Evolutionary conservation across 2,113 vertebrate genomes (phyloP).

Genomic region (Arizona elegans): DNA sequence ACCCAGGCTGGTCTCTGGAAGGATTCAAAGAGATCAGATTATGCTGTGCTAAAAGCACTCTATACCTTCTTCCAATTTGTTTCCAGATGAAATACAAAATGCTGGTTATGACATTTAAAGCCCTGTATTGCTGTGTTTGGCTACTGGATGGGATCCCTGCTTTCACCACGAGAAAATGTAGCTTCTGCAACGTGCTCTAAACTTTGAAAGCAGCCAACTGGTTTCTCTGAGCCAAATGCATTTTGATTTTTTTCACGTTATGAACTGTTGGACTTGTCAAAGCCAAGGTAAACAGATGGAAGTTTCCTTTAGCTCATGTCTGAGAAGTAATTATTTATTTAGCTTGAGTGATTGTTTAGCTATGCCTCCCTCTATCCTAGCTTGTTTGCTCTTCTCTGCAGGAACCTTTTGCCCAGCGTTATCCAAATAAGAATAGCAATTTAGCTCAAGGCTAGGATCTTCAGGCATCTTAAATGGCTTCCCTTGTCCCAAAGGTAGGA

Average conservation of each 20-base stretch:
- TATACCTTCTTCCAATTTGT: background rate
- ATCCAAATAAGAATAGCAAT: background rate
- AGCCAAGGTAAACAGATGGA: background rate
- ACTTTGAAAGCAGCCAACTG: accelerated
- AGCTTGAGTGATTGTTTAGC: accelerated
- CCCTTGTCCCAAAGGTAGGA: background rate
- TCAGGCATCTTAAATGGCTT: slow-evolving; percentile 37
- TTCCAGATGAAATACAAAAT: background rate
- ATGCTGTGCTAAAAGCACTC: background rate
- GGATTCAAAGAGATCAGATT: background rate
- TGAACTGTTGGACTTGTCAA: accelerated
- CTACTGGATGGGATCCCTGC: background rate
- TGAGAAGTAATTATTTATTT: background rate
- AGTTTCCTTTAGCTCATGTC: background rate
- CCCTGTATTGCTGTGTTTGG: background rate
- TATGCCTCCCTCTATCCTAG: background rate
- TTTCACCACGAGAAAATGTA: background rate
- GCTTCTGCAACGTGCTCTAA: background rate
- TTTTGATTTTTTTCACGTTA: accelerated
- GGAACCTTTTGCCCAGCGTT: background rate
- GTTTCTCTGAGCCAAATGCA: background rate
- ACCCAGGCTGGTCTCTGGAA: background rate
- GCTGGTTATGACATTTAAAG: background rate
- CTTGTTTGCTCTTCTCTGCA: background rate
- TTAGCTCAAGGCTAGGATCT: background rate